These are phyloP conservation scores for Priapulus caudatus DNA, from an alignment of 2,888 invertebrate species.

Conservation along the genomic window DNA sequence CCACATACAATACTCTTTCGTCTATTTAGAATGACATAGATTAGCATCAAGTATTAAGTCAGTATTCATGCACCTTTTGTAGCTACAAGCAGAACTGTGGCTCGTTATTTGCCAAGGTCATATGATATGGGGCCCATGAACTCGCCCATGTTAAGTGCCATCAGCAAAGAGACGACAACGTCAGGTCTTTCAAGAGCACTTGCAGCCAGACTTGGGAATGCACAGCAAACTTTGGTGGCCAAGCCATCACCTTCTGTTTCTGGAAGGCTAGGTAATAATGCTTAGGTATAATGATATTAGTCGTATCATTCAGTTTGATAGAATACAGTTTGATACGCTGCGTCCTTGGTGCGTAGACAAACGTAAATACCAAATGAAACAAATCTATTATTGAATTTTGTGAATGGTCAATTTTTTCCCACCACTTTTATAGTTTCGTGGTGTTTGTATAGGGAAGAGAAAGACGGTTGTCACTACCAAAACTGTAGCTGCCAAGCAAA, in stretches of 20 bases:
- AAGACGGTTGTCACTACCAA: conserved; percentile 14
- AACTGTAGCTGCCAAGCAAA: too few species aligned
- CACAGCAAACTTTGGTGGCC: too few species aligned
- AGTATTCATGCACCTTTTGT: neutral
- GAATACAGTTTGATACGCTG: too few species aligned
- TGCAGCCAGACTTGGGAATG: neutral
- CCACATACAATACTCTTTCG: too few species aligned
- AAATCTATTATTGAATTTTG: conserved; percentile 5
- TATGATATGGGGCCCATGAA: neutral
- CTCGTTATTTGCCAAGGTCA: neutral
- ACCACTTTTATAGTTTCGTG: conserved; percentile 35
- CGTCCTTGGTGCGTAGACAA: too few species aligned
- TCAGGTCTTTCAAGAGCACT: neutral
- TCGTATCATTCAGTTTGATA: too few species aligned
- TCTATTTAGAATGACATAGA: too few species aligned
- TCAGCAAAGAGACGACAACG: neutral
- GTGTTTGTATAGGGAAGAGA: conserved; percentile 32
- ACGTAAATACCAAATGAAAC: too few species aligned
- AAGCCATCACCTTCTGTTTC: too few species aligned
- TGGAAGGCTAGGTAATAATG: too few species aligned
- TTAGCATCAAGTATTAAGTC: too few species aligned
- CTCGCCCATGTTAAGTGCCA: neutral
- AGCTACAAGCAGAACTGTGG: neutral
- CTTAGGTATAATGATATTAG: too few species aligned
- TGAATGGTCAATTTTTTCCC: conserved; percentile 15